Conservation (phyloP, 2,888 invertebrate genomes). For the Orthonychiurus folsomi region DNA sequence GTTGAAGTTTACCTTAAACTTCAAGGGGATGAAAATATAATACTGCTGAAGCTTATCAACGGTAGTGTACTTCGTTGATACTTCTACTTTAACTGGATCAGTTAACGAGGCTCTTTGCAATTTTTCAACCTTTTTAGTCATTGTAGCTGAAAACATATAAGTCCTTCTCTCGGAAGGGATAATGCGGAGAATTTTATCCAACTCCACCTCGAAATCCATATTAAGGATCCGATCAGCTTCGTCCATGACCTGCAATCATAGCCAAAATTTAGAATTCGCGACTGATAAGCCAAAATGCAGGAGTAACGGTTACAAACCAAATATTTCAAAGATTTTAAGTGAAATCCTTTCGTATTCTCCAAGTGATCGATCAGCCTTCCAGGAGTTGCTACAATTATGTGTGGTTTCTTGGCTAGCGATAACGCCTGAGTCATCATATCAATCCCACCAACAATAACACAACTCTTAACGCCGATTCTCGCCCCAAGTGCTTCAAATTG, state of each 20-base stretch:
- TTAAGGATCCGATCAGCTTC: slow-evolving; percentile 98
- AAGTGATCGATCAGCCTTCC: slow-evolving; percentile 91
- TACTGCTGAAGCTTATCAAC: slow-evolving; percentile 92
- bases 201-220: slow-evolving; percentile 97
- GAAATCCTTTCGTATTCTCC: slow-evolving; percentile 97
- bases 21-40: slow-evolving; percentile 89
- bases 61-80: slow-evolving; percentile 91
- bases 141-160: slow-evolving; percentile 94
- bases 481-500: slow-evolving; percentile 94
- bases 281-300: not conserved
- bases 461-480: slow-evolving; percentile 86
- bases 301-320: slow-evolving; percentile 53
- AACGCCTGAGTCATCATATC: slow-evolving; percentile 94
- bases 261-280: not conserved
- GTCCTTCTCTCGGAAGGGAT: slow-evolving; percentile 87
- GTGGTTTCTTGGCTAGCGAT: slow-evolving; percentile 87
- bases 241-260: slow-evolving; percentile 71
- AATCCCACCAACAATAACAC: slow-evolving; percentile 96
- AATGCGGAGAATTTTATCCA: slow-evolving; percentile 86
- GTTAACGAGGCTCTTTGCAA: slow-evolving; percentile 86
- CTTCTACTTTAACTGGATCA: slow-evolving; percentile 93
- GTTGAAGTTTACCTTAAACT: slow-evolving; percentile 67
- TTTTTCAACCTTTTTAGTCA: slow-evolving; percentile 96
- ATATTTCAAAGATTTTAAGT: slow-evolving; percentile 75
- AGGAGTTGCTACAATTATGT: slow-evolving; percentile 93